A percentile compares a stretch with the other conserved stretches of the same genome.
Evolutionary conservation across 2,113 vertebrate genomes (phyloP).

Genomic region (Cyphomyrus plagiostoma): DNA sequence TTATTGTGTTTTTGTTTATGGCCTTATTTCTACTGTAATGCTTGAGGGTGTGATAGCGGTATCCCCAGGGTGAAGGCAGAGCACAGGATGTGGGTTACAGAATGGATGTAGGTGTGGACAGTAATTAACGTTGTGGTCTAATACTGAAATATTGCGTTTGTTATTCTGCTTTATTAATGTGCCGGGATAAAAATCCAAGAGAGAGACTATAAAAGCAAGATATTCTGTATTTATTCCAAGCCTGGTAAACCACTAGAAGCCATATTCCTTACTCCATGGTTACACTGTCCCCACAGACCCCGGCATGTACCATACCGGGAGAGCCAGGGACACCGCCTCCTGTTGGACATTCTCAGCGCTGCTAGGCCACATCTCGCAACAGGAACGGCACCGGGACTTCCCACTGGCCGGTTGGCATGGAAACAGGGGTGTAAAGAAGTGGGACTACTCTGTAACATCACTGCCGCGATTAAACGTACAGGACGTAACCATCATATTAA

Average conservation of each 20-base stretch:
- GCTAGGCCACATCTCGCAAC: constrained; percentile 42
- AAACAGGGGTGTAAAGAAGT: background rate
- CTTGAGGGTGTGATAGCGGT: background rate
- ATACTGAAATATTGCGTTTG: background rate
- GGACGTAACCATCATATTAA: background rate
- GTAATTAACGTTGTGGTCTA: background rate
- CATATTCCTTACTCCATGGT: background rate
- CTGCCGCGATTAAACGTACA: background rate
- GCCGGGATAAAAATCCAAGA: background rate
- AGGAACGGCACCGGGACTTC: constrained; percentile 52
- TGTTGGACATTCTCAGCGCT: constrained; percentile 32
- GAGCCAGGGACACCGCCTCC: constrained; percentile 35
- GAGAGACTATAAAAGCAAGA: background rate
- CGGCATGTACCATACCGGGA: constrained; percentile 44
- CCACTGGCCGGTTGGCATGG: constrained; percentile 38
- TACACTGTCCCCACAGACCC: background rate
- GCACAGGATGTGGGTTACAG: background rate
- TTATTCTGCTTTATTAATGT: background rate
- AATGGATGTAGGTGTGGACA: background rate
- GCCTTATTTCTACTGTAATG: background rate
- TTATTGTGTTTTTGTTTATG: background rate
- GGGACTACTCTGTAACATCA: background rate
- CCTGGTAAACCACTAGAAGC: background rate
- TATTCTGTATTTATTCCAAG: background rate
- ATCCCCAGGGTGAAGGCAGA: background rate